Evolutionary conservation across 2,888 invertebrate genomes (phyloP).

Genomic region (Halocaridina rubra): DNA sequence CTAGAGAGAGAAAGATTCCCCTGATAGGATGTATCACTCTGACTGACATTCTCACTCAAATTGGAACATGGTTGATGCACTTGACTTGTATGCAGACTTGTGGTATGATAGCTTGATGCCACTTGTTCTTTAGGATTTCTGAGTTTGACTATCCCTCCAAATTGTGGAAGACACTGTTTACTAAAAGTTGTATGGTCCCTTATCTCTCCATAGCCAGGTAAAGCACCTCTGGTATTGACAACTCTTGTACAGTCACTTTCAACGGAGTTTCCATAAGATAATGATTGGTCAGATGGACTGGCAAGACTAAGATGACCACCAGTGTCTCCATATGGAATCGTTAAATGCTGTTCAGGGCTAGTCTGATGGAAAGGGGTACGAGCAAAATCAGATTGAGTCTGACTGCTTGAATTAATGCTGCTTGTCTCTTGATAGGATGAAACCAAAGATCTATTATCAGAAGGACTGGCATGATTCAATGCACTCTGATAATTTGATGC

Average conservation of each 20-base stretch:
- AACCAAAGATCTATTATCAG: neutral
- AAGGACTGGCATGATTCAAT: neutral
- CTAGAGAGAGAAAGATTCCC: too few relatives aligned
- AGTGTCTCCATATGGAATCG: constrained; percentile 13
- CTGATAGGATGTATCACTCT: neutral
- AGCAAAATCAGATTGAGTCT: too few relatives aligned
- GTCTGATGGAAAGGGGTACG: too few relatives aligned
- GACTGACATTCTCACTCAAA: neutral
- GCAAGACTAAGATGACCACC: constrained; percentile 8
- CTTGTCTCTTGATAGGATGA: neutral
- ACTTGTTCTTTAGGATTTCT: constrained; percentile 22
- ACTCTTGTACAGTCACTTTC: neutral
- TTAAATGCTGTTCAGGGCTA: constrained; percentile 23
- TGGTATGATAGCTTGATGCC: constrained; percentile 21
- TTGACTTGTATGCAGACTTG: constrained; percentile 14
- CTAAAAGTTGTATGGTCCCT: constrained; percentile 2
- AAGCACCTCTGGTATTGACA: neutral
- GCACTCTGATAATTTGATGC: neutral
- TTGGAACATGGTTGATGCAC: neutral
- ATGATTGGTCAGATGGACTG: too few relatives aligned
- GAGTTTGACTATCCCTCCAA: neutral
- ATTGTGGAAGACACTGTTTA: constrained; percentile 14
- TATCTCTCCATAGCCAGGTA: constrained; percentile 13
- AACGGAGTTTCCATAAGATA: too few relatives aligned
- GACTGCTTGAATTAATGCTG: too few relatives aligned